A percentile compares a stretch with the other conserved stretches of the same genome.
phyloP scores from a whole-genome alignment of 2,888 invertebrate species.

The Lobophora halterata region DNA sequence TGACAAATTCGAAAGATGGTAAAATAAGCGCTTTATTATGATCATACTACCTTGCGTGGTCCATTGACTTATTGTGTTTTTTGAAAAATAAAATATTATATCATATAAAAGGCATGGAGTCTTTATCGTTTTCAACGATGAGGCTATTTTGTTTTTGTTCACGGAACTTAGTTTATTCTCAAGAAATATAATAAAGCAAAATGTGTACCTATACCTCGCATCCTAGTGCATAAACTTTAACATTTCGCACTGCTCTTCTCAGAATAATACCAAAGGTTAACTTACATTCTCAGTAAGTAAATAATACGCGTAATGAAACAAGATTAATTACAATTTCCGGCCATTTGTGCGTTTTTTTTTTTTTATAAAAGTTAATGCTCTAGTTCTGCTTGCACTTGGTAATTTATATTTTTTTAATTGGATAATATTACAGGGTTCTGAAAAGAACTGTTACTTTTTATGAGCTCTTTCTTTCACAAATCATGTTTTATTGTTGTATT shows the following conservation, averaged over 20 bases:
- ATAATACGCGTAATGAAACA: conserved; percentile 25
- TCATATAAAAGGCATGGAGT: too few species aligned
- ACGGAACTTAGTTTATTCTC: too few species aligned
- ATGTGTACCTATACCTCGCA: background rate
- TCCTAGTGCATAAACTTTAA: conserved; percentile 3
- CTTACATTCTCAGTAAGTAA: conserved; percentile 26
- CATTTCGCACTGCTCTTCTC: conserved; percentile 15
- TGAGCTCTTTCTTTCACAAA: background rate
- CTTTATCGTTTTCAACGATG: too few species aligned
- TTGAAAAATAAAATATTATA: too few species aligned
- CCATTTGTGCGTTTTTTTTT: conserved; percentile 18
- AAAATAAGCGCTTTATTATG: too few species aligned
- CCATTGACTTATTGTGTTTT: too few species aligned
- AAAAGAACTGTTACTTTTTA: conserved; percentile 4
- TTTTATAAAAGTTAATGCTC: conserved; percentile 22
- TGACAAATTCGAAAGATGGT: too few species aligned
- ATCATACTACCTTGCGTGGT: too few species aligned
- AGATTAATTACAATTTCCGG: conserved; percentile 26
- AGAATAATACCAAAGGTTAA: conserved; percentile 21
- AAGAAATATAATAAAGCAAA: too few species aligned
- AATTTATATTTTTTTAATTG: conserved; percentile 12
- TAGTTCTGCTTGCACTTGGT: conserved; percentile 15
- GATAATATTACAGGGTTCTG: background rate
- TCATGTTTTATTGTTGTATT: background rate
- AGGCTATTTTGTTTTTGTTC: too few species aligned